Base-by-base conservation (phyloP, 2,113 vertebrate genomes). In the Oenanthe oenanthe region DNA sequence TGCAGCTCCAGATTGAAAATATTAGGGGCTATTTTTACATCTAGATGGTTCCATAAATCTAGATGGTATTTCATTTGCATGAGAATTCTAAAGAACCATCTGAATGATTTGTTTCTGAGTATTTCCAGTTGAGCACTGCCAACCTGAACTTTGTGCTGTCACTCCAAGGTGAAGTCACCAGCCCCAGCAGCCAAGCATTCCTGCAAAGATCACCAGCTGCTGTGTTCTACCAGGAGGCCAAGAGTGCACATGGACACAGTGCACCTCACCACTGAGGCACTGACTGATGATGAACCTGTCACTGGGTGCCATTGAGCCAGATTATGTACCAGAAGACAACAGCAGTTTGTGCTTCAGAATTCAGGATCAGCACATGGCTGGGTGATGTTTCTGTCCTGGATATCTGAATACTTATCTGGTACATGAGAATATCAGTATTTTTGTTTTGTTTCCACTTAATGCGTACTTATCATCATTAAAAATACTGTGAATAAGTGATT, bases 201-300 rank as follows among this genome's bases (percentile, higher is more conserved):
- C 2, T 3, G 9, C 17, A 48, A 48, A 70, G 29, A 73, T 26
- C 34, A 66, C 25, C 62, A 66, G 29, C 5, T 26, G 7, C 5
- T 1, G 0, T 32, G 61, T 92, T 24, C 22, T 58, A 5, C 22
- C 14, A 58, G 29, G 25, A 58, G 28, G 4, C 25, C 53, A 45
- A 25, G 45, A 53, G 10, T 4, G 6, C 28, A 7, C 28, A 25
- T 7, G 13, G 40, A 5, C 28, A 40, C 4, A 24, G 29, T 5
- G 28, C 32, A 42, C 0, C 15, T 17, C 0, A 38, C 1, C 15
- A 13, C 0, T 12, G 54, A 61, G 63, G 48, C 36, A 36, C 10
- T 19, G 3, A 4, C 50, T 51, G 31, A 19, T 14, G 12, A 57
- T 13, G 77, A 56, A 12, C 2, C 17, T 24, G 6, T n/a, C 25